Evolutionary conservation across 2,888 invertebrate genomes (phyloP).

Genomic region (Oscheius sp.): DNA sequence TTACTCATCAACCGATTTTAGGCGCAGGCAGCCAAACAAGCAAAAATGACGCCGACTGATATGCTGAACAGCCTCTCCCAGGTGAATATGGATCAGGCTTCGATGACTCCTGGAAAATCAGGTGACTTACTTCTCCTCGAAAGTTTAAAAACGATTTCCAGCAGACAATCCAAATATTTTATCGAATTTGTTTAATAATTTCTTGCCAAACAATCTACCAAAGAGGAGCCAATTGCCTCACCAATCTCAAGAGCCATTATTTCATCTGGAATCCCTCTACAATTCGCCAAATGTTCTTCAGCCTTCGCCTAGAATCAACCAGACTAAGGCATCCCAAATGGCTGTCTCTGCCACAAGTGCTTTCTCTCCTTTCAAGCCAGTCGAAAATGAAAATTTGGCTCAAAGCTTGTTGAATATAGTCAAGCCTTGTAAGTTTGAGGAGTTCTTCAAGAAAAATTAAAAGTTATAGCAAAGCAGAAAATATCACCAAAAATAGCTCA

Average conservation of each 20-base stretch:
- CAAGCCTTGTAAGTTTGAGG: background rate
- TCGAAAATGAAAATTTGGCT: conserved; percentile 17
- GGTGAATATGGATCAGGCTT: background rate
- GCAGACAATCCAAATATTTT: background rate
- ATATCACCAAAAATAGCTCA: conserved; percentile 13
- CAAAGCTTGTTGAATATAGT: conserved; percentile 23
- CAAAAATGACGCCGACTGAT: background rate
- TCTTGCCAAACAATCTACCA: background rate
- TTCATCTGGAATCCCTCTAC: background rate
- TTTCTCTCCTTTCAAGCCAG: conserved; percentile 25
- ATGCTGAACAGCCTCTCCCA: background rate
- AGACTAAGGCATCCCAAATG: background rate
- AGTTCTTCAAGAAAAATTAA: background rate
- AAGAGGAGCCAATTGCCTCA: background rate
- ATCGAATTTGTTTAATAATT: conserved; percentile 8
- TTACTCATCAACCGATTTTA: background rate
- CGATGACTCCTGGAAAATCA: conserved; percentile 2
- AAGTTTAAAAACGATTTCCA: background rate
- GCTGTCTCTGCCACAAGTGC: background rate
- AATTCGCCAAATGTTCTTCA: background rate
- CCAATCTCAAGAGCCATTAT: background rate
- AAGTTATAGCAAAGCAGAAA: background rate
- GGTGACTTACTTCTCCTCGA: background rate
- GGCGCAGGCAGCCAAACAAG: background rate
- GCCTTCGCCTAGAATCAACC: background rate